Conservation (phyloP, 2,797 vertebrate species). For the Mormyrops boulengeri region DNA sequence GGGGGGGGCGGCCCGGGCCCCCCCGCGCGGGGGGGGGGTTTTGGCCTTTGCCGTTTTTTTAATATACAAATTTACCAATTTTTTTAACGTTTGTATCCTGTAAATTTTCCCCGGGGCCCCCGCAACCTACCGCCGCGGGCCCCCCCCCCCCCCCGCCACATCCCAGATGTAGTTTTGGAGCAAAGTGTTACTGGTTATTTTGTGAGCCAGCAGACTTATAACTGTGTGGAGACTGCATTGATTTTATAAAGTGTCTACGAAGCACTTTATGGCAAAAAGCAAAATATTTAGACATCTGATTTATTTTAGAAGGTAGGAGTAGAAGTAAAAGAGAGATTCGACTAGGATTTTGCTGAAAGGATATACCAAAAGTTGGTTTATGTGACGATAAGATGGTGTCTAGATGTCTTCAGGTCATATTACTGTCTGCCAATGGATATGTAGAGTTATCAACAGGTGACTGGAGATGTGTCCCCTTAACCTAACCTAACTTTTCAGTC, state of each 20-base stretch:
- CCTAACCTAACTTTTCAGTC: conserved; percentile 52
- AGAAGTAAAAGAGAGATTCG: not conserved
- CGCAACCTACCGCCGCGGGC: too few relatives aligned
- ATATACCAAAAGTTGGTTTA: not conserved
- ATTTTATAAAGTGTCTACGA: not conserved
- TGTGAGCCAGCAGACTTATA: not conserved
- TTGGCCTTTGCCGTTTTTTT: too few relatives aligned
- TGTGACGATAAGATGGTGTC: not conserved
- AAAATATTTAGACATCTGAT: not conserved
- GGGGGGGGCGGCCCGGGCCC: too few relatives aligned
- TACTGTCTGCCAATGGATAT: not conserved
- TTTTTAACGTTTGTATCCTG: too few relatives aligned
- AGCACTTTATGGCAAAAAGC: not conserved
- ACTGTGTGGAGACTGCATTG: not conserved
- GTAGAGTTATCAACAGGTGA: not conserved
- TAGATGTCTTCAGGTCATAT: not conserved
- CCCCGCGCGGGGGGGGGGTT: too few relatives aligned
- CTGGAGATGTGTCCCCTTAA: conserved; percentile 30
- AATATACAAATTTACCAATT: too few relatives aligned
- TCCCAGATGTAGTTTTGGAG: not conserved
- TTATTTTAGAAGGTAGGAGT: not conserved
- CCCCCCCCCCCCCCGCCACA: not conserved
- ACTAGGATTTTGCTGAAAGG: not conserved
- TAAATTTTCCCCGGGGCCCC: too few relatives aligned
- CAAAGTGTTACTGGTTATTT: not conserved